Conservation (phyloP, 1,140 invertebrate species). For the Plutomurus gul region DNA sequence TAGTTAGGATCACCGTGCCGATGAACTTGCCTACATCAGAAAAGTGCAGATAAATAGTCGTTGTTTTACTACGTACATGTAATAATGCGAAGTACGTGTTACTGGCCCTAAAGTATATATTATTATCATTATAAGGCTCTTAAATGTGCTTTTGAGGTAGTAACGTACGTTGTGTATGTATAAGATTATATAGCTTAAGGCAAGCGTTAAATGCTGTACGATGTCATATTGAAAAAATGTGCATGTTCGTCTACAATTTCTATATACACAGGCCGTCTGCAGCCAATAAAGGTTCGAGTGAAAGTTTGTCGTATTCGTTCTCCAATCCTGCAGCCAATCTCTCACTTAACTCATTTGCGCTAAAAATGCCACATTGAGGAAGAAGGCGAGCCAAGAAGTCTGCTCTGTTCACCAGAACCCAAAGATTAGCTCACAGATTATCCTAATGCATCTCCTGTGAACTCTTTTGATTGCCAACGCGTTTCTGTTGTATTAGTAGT, state of each 20-base stretch:
- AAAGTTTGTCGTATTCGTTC: not conserved
- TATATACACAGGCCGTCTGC: too few relatives aligned
- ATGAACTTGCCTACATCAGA: not conserved
- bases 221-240: too few relatives aligned
- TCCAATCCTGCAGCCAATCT: not conserved
- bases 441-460: too few relatives aligned
- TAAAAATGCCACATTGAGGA: not conserved
- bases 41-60: not conserved
- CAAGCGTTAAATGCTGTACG: not conserved
- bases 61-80: not conserved
- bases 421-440: not conserved
- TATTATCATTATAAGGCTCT: not conserved
- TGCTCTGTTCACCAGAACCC: not conserved
- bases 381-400: not conserved
- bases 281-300: not conserved
- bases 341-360: not conserved
- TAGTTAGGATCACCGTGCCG: not conserved
- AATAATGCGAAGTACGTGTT: not conserved
- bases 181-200: not conserved
- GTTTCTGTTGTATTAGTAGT: too few relatives aligned
- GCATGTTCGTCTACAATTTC: too few relatives aligned
- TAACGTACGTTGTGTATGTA: not conserved
- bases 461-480: too few relatives aligned
- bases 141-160: not conserved
- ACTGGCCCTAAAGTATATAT: not conserved